These are phyloP conservation scores for Blastobasis adustella DNA, from an alignment of 2,888 invertebrate genomes.

Conservation along the genomic window DNA sequence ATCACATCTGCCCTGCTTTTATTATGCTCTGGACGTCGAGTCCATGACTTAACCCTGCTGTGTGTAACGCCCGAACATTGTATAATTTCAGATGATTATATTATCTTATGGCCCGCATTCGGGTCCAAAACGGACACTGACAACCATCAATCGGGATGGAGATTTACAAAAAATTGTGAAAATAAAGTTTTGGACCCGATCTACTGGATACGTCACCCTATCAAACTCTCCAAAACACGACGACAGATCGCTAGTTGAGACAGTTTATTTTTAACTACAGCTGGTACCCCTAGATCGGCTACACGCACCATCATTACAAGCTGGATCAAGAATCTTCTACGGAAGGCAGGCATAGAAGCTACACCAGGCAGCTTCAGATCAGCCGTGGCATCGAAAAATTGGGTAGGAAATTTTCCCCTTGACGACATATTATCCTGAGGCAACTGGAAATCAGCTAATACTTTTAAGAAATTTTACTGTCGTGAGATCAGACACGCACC, in stretches of 20 bases:
- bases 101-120: slow-evolving; percentile 2
- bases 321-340: slow-evolving; percentile 10
- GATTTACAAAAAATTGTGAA: background rate
- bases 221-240: background rate
- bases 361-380: slow-evolving; percentile 11
- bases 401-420: slow-evolving; percentile 8
- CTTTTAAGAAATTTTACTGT: slow-evolving; percentile 4
- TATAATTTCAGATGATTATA: background rate
- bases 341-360: slow-evolving; percentile 5
- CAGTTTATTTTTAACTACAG: slow-evolving; percentile 6
- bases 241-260: background rate
- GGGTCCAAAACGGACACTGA: slow-evolving; percentile 1
- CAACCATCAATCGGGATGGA: slow-evolving; percentile 1
- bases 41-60: slow-evolving; percentile 2
- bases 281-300: slow-evolving; percentile 7
- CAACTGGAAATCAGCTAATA: slow-evolving; percentile 6
- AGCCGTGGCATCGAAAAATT: slow-evolving; percentile 12
- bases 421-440: slow-evolving; percentile 11
- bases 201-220: slow-evolving; percentile 5
- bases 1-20: background rate
- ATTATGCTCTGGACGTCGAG: slow-evolving; percentile 1
- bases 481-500: too few relatives aligned
- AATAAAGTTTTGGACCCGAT: slow-evolving; percentile 5
- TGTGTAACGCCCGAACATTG: background rate
- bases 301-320: slow-evolving; percentile 11